Base-by-base conservation (phyloP, 2,888 invertebrate species). In the Mellilla xanthometata region DNA sequence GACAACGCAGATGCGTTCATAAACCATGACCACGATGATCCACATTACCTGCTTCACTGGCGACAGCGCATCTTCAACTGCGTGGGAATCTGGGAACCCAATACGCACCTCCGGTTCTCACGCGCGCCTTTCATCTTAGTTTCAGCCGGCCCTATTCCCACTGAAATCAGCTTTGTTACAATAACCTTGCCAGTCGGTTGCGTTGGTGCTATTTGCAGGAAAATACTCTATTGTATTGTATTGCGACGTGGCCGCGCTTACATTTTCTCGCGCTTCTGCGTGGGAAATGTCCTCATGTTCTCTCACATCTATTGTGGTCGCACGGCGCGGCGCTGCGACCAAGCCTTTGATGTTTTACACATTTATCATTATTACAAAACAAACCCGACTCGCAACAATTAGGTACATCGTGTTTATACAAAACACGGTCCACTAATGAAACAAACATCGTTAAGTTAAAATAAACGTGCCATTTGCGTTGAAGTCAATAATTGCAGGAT, bases 241-340 rank as follows among this genome's bases (percentile, higher is more conserved):
- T 33, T 10, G 1, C 12, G 8, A n/a, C 3, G 19, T 30, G 8
- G 23, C 29, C 24, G 10, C 39, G 12, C 15, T 15, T 33, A 19
- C 22, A 38, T 27, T 13, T 30, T 35, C 30, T 30, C 35, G 36
- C 15, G 11, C 22, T 30, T 36, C 34, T 41, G 42, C 46, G 54
- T 52, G 49, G 45, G 48, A 54, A 51, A 34, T 15, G 29, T 40
- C 19, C 35, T 46, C 12, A 12, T 8, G 43, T 46, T 51, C 49
- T 41, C 50, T 41, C 51, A 54, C 51, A 43, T 34, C 35, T 22
- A 43, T 54, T 51, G 51, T 51, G 38, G 49, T 28, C 38, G 39
- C 42, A 7, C 24, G n/a, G 8, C 8, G 19, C 8, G 4, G 1
- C 24, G 24, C n/a, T 40, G 34, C 34, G 38, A 40, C 40, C 40